A percentile compares a stretch with the other conserved stretches of the same genome.
phyloP scores from a whole-genome alignment of 2,113 vertebrate genomes.

The Hypomesus transpacificus region DNA sequence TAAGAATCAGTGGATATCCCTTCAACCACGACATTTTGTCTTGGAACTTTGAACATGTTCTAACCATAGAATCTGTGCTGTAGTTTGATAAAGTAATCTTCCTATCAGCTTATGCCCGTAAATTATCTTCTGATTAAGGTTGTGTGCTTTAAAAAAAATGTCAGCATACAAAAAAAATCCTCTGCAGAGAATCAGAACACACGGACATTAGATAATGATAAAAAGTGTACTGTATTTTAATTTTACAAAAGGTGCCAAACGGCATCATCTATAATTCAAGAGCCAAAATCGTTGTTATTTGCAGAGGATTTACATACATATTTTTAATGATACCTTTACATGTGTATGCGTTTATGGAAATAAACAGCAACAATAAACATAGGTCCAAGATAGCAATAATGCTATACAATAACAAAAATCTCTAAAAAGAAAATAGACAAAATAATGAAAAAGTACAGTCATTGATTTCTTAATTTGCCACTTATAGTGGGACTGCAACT shows the following conservation, averaged over 20 bases:
- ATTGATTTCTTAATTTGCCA: constrained; percentile 25
- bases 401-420: constrained; percentile 38
- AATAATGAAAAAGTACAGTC: constrained; percentile 20
- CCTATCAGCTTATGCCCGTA: too few species aligned
- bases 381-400: constrained; percentile 30
- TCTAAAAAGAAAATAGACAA: constrained; percentile 31
- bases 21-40: too few species aligned
- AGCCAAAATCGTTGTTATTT: constrained; percentile 11
- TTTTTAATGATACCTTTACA: constrained; percentile 29
- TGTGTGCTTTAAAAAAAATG: too few species aligned
- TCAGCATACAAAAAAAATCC: not conserved
- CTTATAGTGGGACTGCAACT: constrained; percentile 24
- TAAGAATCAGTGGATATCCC: too few species aligned
- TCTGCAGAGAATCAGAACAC: not conserved
- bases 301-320: constrained; percentile 22
- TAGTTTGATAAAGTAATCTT: too few species aligned
- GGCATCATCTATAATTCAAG: constrained; percentile 2
- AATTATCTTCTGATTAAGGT: too few species aligned
- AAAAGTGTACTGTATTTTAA: constrained; percentile 48
- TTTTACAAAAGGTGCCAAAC: constrained; percentile 44
- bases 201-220: constrained; percentile 14
- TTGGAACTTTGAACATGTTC: too few species aligned
- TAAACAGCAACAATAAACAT: constrained; percentile 31
- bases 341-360: constrained; percentile 13
- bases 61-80: too few species aligned